These are phyloP conservation scores for Setophaga petechia DNA, from an alignment of 2,113 vertebrate species.

Conservation along the genomic window DNA sequence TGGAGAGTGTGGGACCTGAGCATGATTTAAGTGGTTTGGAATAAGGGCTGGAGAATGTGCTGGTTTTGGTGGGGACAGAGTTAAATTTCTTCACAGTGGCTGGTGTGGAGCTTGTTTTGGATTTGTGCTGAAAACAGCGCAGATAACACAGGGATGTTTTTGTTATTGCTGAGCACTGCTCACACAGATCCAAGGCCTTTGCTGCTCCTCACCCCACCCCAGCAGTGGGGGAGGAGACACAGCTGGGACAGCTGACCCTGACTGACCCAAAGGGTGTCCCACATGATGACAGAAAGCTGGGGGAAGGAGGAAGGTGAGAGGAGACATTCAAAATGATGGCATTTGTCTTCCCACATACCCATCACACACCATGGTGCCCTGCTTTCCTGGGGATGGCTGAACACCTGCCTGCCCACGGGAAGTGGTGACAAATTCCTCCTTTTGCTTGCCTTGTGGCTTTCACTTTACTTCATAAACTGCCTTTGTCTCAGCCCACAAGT, in stretches of 20 bases:
- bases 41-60: not conserved
- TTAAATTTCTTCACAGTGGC: not conserved
- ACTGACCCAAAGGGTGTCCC: not conserved
- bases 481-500: not conserved
- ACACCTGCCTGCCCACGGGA: not conserved
- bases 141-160: not conserved
- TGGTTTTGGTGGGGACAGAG: not conserved
- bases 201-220: not conserved
- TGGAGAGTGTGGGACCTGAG: not conserved
- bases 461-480: not conserved
- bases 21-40: not conserved
- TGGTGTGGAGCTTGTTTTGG: not conserved
- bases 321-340: not conserved
- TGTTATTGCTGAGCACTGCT: not conserved
- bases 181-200: not conserved
- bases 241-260: not conserved
- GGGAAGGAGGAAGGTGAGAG: not conserved
- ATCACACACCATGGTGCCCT: not conserved
- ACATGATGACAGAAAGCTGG: not conserved
- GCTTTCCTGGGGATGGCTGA: not conserved
- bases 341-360: not conserved
- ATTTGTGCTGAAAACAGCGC: not conserved
- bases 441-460: not conserved
- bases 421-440: not conserved
- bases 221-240: not conserved